Evolutionary conservation across 2,888 invertebrate genomes (phyloP).

Genomic region (Peribatodes rhomboidaria): DNA sequence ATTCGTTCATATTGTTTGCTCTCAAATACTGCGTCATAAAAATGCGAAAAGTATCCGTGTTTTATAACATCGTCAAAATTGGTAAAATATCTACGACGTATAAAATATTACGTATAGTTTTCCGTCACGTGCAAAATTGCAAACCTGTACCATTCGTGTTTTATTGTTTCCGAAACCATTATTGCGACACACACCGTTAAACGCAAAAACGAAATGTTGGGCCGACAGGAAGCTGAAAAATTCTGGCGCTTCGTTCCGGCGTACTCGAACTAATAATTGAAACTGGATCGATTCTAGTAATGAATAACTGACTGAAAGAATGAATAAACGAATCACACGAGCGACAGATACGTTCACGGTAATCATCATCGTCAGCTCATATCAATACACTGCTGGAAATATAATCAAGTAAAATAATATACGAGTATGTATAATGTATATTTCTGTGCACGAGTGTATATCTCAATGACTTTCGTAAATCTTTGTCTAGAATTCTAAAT

Average conservation of each 20-base stretch:
- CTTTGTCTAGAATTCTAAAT: too few relatives aligned
- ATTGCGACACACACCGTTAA: constrained; percentile 71
- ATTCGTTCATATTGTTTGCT: constrained; percentile 27
- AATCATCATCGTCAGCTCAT: neutral
- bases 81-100: constrained; percentile 25
- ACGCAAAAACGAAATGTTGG: constrained; percentile 63
- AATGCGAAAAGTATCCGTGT: constrained; percentile 24
- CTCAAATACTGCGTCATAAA: constrained; percentile 24
- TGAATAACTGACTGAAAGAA: constrained; percentile 51
- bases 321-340: neutral
- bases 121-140: constrained; percentile 49
- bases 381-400: neutral
- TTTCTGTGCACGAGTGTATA: too few relatives aligned
- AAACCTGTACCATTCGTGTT: constrained; percentile 60
- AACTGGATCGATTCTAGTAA: constrained; percentile 58
- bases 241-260: constrained; percentile 47
- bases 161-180: constrained; percentile 72
- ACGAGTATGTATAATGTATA: too few relatives aligned
- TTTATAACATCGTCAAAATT: constrained; percentile 29
- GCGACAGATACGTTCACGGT: neutral
- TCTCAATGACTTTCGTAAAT: too few relatives aligned
- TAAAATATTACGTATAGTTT: constrained; percentile 36
- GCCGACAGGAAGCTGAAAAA: constrained; percentile 60
- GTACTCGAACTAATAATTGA: constrained; percentile 60
- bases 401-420: neutral